Evolutionary conservation across 2,113 vertebrate species (phyloP).

Genomic region (Phrynosoma platyrhinos): DNA sequence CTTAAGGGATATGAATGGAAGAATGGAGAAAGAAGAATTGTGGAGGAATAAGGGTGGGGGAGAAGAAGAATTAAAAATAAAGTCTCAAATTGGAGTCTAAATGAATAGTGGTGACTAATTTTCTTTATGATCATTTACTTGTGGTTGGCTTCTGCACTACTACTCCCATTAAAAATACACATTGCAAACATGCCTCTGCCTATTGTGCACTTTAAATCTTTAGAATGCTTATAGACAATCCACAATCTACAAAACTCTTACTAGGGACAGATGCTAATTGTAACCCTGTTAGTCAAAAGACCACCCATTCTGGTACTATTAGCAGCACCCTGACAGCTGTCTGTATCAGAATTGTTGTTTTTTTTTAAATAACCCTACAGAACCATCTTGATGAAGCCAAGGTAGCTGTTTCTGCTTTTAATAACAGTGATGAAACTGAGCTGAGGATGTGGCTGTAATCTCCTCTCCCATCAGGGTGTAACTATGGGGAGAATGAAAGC

Average conservation of each 20-base stretch:
- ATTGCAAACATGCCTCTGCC: not conserved
- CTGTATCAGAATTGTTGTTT: not conserved
- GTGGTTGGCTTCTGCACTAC: not conserved
- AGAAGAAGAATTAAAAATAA: conserved; percentile 11
- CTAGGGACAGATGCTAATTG: not conserved
- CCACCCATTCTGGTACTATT: not conserved
- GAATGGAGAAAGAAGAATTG: not conserved
- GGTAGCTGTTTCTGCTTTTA: not conserved
- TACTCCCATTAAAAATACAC: not conserved
- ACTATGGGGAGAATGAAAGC: too few species aligned
- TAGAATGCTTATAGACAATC: not conserved
- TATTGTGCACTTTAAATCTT: not conserved
- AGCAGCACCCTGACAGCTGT: too few species aligned
- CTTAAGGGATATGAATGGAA: conserved; percentile 1
- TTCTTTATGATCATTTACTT: not conserved
- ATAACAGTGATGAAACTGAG: not conserved
- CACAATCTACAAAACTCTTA: not conserved
- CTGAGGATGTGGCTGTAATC: not conserved
- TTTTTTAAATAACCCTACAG: too few species aligned
- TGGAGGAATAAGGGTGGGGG: not conserved
- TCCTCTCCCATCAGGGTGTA: not conserved
- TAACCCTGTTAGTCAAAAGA: not conserved
- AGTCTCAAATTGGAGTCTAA: not conserved
- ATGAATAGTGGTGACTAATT: not conserved
- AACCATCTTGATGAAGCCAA: not conserved